Conservation (phyloP, 2,888 invertebrate genomes). For the Drosophila silvestris region DNA sequence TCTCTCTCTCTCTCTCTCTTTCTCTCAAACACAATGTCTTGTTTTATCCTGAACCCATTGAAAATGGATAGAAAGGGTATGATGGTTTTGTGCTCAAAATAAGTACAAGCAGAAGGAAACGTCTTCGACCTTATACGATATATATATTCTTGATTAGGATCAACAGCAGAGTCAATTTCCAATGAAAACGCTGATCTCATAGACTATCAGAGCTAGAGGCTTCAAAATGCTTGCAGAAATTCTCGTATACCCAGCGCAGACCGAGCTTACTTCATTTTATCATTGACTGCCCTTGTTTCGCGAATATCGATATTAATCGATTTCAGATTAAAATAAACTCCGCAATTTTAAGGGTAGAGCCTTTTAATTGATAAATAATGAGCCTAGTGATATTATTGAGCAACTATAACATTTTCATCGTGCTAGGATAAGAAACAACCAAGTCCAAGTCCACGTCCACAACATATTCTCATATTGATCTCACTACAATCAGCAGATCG, state of each 20-base stretch:
- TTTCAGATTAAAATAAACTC: neutral
- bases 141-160: neutral
- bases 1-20: neutral
- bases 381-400: neutral
- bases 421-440: neutral
- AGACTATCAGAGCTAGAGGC: neutral
- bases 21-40: neutral
- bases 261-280: no score
- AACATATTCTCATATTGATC: neutral
- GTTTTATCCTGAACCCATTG: neutral
- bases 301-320: neutral
- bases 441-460: neutral
- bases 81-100: neutral
- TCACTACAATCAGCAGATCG: neutral
- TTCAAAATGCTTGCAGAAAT: neutral
- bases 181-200: neutral
- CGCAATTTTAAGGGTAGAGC: neutral
- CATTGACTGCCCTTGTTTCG: neutral
- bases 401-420: neutral
- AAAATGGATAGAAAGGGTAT: neutral
- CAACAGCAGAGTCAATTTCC: neutral
- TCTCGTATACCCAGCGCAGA: neutral
- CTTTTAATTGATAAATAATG: neutral
- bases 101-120: neutral
- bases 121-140: neutral